Evolutionary conservation across 2,797 vertebrate species (phyloP), one percentile per base, ranked within the genome.

Genomic region (Orestias chungarensis): DNA sequence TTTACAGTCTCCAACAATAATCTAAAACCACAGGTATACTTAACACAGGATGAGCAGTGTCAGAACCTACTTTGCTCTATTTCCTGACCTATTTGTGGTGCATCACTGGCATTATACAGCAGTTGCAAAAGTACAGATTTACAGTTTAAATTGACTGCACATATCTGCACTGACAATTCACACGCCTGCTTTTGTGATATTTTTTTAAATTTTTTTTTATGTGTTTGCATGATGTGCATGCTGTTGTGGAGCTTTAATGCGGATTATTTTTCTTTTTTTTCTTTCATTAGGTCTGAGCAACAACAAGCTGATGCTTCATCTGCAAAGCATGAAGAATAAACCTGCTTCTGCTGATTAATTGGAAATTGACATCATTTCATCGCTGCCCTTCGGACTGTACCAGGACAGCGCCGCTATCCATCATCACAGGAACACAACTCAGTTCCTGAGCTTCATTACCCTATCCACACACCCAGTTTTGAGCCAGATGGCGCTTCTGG

Each of bases 401-500:
- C 96, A 96, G 93, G 95, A 95, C 84, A 94, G 95, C 89, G 95
- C 96, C 80, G 95, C 96, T 0, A 96, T 97, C 89, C 95, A 95
- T 80, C 95, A 94, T 81, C 59, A 95, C 87, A 90, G 90, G 84
- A 88, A 93, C 88, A 94, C 82, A 95, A 96, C 86, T 95, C 96
- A 86, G 95, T 91, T 79, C 86, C 94, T 0, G 95, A 97, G 87
- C 88, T 95, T 85, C 96, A 95, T 88, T 92, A 94, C 66, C 93
- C 94, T 83, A 64, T 93, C 95, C 61, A 95, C 93, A 90, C 96
- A 96, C 91, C 95, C 96, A 93, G 95, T 98, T 93, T 97, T 95
- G 91, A 95, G 94, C 89, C 97, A 97, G 93, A 99, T 99, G 97
- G 97, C 98, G 1, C 91, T 99, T 79, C 90, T 99, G 90, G 97